Evolutionary conservation across 2,888 invertebrate genomes (phyloP), one percentile per base, ranked within the genome.

Genomic region (Orgyia antiqua): DNA sequence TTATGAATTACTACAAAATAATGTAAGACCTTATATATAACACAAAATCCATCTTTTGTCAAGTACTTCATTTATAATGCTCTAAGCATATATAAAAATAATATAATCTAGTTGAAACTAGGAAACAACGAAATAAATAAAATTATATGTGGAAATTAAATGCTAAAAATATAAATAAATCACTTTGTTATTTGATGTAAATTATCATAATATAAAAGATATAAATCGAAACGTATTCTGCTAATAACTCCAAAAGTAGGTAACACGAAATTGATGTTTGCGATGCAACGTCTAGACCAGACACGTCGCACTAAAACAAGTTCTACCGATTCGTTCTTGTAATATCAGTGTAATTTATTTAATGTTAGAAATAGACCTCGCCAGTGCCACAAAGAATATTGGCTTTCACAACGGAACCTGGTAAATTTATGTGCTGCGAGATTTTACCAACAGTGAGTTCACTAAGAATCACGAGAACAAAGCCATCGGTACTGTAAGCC

Each of bases 291-390:
- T 64, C 63, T 65, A 59, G 55, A 52, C 50, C 62, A 71, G 74
- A 76, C 75, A 74, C 77, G 78, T 78, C 70, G 69, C 51, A 62
- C 62, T 54, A 69, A 65, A 78, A 76, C 79, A 67, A 75, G 78
- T 80, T 78, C 67, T 53, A 52, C 66, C 68, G 77, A 82, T 82
- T 80, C 78, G 80, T 80, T 84, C 77, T 79, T 74, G 83, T 84
- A 79, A 84, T 84, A 83, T 80, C 76, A 53, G 63, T 68, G 76
- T 82, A 82, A 84, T 83, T 86, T 84, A 84, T 86, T 83, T 84
- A 82, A 86, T 84, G 80, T 80, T 80, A 74, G 76, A 80, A 82
- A 80, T 75, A 79, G 70, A 82, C 69, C 69, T 74, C 71, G 78
- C 72, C 62, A 74, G 64, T 67, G 64, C 75, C 63, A 74, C 83